Conservation (phyloP, 2,888 invertebrate species). For the Calephelis perditalis region DNA sequence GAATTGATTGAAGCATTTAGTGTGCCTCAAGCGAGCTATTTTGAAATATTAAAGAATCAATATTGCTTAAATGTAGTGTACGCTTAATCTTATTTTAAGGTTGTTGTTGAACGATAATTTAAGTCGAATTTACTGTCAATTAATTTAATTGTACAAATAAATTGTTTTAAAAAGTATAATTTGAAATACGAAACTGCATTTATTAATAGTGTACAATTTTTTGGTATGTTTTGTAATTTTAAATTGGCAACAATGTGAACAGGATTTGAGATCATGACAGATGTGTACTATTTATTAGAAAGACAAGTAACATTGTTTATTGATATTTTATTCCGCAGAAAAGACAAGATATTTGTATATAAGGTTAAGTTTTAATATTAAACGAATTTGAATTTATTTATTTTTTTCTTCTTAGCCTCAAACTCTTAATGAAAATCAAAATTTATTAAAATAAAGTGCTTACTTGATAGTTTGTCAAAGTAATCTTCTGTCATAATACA, state of each 20-base stretch:
- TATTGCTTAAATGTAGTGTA: conserved; percentile 3
- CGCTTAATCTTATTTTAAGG: conserved; percentile 8
- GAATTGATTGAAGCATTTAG: too few relatives aligned
- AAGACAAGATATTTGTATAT: conserved; percentile 13
- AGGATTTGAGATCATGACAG: conserved; percentile 11
- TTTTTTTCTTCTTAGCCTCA: not conserved
- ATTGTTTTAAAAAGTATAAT: conserved; percentile 12
- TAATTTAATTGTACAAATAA: conserved; percentile 14
- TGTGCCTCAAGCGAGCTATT: conserved; percentile 7
- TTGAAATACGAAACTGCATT: conserved; percentile 16
- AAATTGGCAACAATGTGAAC: conserved; percentile 4
- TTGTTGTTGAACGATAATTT: conserved; percentile 10
- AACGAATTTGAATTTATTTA: conserved; percentile 1
- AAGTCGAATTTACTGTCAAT: conserved; percentile 19
- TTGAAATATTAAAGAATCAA: conserved; percentile 3
- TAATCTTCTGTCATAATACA: too few relatives aligned
- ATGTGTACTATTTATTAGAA: not conserved
- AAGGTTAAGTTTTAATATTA: conserved; percentile 12
- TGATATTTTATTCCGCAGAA: not conserved
- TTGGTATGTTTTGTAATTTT: conserved; percentile 10
- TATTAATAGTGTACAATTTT: conserved; percentile 15
- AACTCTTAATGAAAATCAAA: too few relatives aligned
- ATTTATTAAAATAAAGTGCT: too few relatives aligned
- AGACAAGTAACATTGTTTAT: not conserved
- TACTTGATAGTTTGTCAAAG: too few relatives aligned